A percentile compares a stretch with the other conserved stretches of the same genome.
Evolutionary conservation across 2,113 vertebrate species (phyloP).

Genomic region (Cyanistes caeruleus): DNA sequence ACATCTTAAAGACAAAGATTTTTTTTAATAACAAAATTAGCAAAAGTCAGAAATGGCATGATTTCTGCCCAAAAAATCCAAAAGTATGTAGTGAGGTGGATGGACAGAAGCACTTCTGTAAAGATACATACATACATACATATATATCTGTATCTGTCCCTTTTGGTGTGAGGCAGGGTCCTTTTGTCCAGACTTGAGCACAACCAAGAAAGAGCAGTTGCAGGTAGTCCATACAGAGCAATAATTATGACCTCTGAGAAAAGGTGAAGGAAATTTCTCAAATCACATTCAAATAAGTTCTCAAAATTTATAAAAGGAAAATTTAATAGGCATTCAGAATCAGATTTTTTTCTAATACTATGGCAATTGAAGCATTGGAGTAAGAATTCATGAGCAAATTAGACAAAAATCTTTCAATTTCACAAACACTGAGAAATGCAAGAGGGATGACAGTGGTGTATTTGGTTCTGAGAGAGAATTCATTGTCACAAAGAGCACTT

Average conservation of each 20-base stretch:
- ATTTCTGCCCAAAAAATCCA: fast-evolving
- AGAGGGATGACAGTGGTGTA: not conserved
- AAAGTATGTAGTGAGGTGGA: not conserved
- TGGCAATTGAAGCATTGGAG: not conserved
- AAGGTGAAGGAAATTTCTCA: not conserved
- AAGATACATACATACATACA: not conserved
- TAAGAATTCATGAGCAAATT: not conserved
- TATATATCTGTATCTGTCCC: not conserved
- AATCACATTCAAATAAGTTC: not conserved
- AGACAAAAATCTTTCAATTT: not conserved
- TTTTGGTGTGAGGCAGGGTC: not conserved
- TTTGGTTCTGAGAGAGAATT: not conserved
- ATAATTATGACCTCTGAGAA: not conserved
- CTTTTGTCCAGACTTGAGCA: not conserved
- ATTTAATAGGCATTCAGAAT: not conserved
- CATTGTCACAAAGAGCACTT: not conserved
- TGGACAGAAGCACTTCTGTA: not conserved
- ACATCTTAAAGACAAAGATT: not conserved
- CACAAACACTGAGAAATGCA: not conserved
- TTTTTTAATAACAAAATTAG: not conserved
- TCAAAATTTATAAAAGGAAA: not conserved
- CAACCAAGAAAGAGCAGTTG: not conserved
- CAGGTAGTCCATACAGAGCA: not conserved
- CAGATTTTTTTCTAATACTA: not conserved
- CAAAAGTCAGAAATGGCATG: not conserved